phyloP scores from a whole-genome alignment of 2,888 invertebrate genomes.

The Incurvaria masculella region DNA sequence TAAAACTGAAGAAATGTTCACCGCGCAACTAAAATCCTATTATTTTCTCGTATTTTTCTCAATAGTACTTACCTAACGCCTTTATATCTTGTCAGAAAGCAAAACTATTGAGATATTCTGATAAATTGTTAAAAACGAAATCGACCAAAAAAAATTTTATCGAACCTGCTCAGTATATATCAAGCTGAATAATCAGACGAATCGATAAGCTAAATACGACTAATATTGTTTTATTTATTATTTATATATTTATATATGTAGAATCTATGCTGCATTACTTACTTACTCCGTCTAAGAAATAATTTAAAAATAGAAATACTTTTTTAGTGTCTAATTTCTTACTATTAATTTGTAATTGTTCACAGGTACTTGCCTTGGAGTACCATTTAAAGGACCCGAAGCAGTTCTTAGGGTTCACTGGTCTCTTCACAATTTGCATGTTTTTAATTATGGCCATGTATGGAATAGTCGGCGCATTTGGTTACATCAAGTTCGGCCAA shows the following conservation, averaged over 20 bases:
- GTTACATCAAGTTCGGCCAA: slow-evolving; percentile 80
- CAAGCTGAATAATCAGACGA: neutral
- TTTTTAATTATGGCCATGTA: slow-evolving; percentile 70
- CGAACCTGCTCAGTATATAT: neutral
- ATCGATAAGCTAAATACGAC: no score
- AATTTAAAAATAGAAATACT: no score
- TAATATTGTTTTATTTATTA: no score
- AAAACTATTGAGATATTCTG: neutral
- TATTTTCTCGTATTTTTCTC: neutral
- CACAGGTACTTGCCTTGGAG: slow-evolving; percentile 83
- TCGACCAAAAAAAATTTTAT: neutral
- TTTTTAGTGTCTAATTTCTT: neutral
- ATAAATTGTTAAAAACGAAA: neutral
- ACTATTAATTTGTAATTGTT: neutral
- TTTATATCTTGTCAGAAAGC: slow-evolving; percentile 3
- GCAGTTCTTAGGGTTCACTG: slow-evolving; percentile 69
- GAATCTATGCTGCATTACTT: no score
- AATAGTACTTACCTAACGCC: neutral
- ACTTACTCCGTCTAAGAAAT: no score
- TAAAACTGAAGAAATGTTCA: no score
- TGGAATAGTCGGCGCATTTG: slow-evolving; percentile 77
- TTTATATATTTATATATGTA: no score
- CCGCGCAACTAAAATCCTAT: no score
- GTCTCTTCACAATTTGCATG: slow-evolving; percentile 82
- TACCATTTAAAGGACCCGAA: slow-evolving; percentile 88